phyloP scores from a whole-genome alignment of 2,113 vertebrate species.

The Pristiophorus japonicus region DNA sequence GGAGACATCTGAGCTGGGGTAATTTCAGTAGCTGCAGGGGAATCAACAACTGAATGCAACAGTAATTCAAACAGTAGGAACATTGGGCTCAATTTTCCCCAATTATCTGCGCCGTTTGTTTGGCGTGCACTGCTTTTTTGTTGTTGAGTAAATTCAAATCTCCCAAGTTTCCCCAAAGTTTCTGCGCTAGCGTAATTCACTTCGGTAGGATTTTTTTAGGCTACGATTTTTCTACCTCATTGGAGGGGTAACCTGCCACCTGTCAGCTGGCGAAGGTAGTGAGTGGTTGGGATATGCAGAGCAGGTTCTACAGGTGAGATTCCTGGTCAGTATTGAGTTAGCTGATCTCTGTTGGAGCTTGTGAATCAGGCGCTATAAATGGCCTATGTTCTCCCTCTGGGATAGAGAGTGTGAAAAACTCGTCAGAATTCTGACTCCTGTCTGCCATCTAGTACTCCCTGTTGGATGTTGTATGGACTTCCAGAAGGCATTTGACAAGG shows the following conservation, averaged over 20 bases:
- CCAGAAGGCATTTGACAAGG: no score
- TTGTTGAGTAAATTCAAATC: no score
- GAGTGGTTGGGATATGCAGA: background rate
- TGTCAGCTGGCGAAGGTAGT: background rate
- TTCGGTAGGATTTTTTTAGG: no score
- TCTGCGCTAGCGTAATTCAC: no score
- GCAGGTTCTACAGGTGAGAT: background rate
- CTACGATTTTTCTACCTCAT: no score
- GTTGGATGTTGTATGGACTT: no score
- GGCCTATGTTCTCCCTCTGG: background rate
- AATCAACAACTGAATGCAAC: background rate
- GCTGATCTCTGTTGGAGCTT: background rate
- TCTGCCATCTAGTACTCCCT: background rate
- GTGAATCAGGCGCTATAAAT: background rate
- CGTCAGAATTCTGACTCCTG: no score
- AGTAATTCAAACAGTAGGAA: background rate
- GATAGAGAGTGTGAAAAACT: background rate
- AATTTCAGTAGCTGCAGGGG: background rate
- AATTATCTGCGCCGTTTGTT: no score
- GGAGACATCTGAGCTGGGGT: background rate
- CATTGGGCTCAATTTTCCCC: no score
- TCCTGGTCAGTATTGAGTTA: background rate
- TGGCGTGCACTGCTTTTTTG: no score
- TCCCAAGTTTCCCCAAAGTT: no score
- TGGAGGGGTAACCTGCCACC: no score